These are phyloP conservation scores for Pangasianodon hypophthalmus DNA, from an alignment of 2,113 vertebrate genomes.

Conservation along the genomic window DNA sequence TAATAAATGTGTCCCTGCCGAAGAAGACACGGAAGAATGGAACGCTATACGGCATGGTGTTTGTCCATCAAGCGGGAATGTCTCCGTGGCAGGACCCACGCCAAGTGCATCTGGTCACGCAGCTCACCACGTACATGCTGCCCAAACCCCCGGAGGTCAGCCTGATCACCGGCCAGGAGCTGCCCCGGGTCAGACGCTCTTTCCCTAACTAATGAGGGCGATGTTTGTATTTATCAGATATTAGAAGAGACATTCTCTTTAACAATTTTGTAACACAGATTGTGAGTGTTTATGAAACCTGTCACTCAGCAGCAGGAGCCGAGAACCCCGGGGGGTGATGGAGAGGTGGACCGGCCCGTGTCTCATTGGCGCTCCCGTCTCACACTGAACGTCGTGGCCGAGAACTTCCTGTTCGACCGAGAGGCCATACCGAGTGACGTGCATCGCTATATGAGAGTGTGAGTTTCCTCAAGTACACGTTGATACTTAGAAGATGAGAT, in stretches of 20 bases:
- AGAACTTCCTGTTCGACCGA: constrained; percentile 90
- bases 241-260: not conserved
- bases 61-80: constrained; percentile 87
- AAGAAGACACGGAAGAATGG: constrained; percentile 96
- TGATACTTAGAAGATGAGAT: not conserved
- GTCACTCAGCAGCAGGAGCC: constrained; percentile 76
- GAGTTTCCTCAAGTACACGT: not conserved
- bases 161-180: constrained; percentile 83
- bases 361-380: constrained; percentile 94
- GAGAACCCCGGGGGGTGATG: constrained; percentile 65
- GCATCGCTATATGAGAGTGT: constrained; percentile 94
- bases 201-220: not conserved
- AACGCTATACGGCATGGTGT: constrained; percentile 89
- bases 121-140: constrained; percentile 93
- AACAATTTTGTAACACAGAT: not conserved
- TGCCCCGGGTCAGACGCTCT: constrained; percentile 71
- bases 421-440: constrained; percentile 91
- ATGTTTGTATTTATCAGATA: not conserved
- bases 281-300: not conserved
- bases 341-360: constrained; percentile 79
- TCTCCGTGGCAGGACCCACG: constrained; percentile 88
- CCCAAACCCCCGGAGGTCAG: constrained; percentile 91
- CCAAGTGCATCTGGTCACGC: constrained; percentile 89
- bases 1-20: constrained; percentile 90
- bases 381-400: constrained; percentile 89